A percentile compares a stretch with the other conserved stretches of the same genome.
Conservation (phyloP, 2,113 vertebrate species). For the Burhinus oedicnemus region DNA sequence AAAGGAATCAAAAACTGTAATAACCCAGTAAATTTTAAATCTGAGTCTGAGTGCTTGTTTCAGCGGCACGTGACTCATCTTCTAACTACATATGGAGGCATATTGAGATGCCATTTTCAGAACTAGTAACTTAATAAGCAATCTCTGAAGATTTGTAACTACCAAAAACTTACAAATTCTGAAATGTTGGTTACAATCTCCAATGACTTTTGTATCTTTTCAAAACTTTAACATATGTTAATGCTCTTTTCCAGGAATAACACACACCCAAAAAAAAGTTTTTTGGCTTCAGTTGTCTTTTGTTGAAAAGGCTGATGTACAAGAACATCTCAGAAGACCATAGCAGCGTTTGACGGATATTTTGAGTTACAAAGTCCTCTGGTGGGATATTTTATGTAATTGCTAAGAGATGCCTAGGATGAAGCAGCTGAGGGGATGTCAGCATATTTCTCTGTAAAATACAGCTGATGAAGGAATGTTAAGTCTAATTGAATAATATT, state of each 20-base stretch:
- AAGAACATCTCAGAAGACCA: not conserved
- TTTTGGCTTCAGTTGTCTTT: not conserved
- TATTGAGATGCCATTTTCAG: not conserved
- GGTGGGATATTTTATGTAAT: not conserved
- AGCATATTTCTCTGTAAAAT: not conserved
- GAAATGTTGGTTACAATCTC: not conserved
- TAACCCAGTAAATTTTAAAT: not conserved
- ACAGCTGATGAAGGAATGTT: not conserved
- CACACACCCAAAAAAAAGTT: too few relatives aligned
- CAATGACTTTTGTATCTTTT: not conserved
- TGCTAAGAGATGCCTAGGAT: not conserved
- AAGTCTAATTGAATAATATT: not conserved
- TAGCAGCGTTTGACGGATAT: not conserved
- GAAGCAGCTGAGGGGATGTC: not conserved
- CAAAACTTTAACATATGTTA: not conserved
- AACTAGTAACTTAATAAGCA: not conserved
- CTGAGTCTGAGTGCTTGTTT: not conserved
- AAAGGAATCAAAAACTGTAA: not conserved
- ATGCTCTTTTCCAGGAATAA: not conserved
- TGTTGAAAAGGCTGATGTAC: not conserved
- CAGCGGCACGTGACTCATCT: not conserved
- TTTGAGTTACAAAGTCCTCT: not conserved
- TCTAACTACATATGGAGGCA: not conserved
- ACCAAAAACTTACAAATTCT: not conserved
- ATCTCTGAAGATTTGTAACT: not conserved